Conservation (phyloP, 2,113 vertebrate species). For the Marmota monax region DNA sequence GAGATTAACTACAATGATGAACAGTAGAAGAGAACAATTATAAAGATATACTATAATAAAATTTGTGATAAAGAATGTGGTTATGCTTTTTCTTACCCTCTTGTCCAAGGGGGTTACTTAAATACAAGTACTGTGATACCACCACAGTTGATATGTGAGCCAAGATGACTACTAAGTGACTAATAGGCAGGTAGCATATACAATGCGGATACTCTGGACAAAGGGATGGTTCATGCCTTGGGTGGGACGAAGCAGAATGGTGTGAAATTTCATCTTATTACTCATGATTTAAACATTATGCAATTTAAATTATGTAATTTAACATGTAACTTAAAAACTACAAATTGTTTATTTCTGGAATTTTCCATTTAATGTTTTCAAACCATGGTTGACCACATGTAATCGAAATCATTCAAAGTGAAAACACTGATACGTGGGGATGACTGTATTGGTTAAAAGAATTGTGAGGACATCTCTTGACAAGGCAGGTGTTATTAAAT, state of each 20-base stretch:
- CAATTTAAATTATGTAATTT: no score
- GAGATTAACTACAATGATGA: neutral
- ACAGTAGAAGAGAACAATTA: neutral
- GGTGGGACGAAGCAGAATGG: no score
- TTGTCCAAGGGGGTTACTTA: neutral
- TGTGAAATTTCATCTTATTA: neutral
- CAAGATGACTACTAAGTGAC: neutral
- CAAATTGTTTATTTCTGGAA: neutral
- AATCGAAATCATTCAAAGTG: neutral
- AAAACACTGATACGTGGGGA: neutral
- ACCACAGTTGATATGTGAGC: neutral
- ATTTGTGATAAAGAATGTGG: neutral
- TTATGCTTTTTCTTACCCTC: neutral
- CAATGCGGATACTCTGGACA: neutral
- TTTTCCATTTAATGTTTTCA: neutral
- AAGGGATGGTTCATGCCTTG: neutral
- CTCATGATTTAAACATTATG: neutral
- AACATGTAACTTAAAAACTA: neutral
- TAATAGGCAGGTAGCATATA: neutral
- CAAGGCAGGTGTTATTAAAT: neutral
- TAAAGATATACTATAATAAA: neutral
- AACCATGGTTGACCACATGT: neutral
- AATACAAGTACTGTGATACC: neutral
- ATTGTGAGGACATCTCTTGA: neutral
- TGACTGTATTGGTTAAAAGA: neutral